Evolutionary conservation across 2,797 vertebrate species (phyloP), one percentile per base, ranked within the genome.

Genomic region (Acanthurus lineatus): DNA sequence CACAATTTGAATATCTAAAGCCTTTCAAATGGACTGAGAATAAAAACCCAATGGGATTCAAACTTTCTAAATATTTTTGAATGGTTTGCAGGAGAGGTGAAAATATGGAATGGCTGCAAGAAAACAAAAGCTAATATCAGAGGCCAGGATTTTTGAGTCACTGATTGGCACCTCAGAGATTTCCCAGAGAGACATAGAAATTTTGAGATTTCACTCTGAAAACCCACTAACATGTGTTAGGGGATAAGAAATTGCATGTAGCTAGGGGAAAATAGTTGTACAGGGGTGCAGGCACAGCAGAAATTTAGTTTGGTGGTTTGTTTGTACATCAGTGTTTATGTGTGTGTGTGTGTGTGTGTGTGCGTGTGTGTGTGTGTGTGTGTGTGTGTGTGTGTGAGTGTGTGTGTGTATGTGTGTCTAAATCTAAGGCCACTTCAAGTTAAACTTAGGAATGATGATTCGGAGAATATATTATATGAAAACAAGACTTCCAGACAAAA

Each of bases 111-210:
- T 32, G 2, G 73, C 47, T 54, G 49, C 5, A 20, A 79, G 53
- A 69, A 67, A 59, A 82, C 42, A 61, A 22, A 49, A 35, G 54
- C 56, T 20, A 66, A 71, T 63, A 75, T 49, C 32, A 64, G 66
- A 76, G 14, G 19, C 44, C 56, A 25, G 74, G 77, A 87, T 86
- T 84, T 82, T 65, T 40, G 58, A 80, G 68, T 52, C 60, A 67
- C 80, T 89, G 90, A 89, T 88, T 94, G 91, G 93, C 92, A 91
- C 90, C 90, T 88, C 67, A 56, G 93, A 92, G 90, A 87, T 84
- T 91, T 90, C 61, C 42, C 52, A 28, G 53, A 25, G 73, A 91
- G 84, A 32, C 59, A 19, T 65, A 82, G 77, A 78, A 88, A 79
- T 79, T 71, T 79, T 61, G 35, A 28, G 57, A 86, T 69, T 76